Evolutionary conservation across 2,888 invertebrate species (phyloP), one percentile per base, ranked within the genome.

Genomic region (Myopa testacea): DNA sequence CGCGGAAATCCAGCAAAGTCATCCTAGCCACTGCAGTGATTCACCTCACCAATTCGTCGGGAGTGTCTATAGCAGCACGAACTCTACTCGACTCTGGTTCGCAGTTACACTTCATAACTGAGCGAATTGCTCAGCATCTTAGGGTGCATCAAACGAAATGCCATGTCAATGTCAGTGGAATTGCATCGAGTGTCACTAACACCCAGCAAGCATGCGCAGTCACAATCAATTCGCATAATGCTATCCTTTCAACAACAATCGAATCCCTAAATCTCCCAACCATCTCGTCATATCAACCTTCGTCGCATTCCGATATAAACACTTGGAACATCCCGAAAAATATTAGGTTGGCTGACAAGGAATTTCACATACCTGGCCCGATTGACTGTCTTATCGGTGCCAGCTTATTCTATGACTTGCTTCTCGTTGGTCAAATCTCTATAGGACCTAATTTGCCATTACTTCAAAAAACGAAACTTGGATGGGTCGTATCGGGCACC

Each of bases 351-450:
- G 79, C 72, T 7, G 77, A 79, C 34, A 34, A 67, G 37, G 38
- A 1, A 0, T 74, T 77, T 16, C 58, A 78, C 55, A 19, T 60
- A n/a, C 78, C 76, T 34, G 76, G 63, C 7, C 68, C 76, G 3
- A 63, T 68, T 19, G 68, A 68, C 40, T 45, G 12, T 7, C 16
- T 68, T 40, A 68, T 68, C 6, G 37, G 68, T 4, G 68, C 68
- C 55, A 26, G 62, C 62, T 16, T 81, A 50, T 82, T 82, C 70
- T 81, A 78, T 45, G 81, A 82, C 16, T 58, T 82, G 6, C 69
- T 83, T 37, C 79, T 75, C 38, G 81, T 81, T 52, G 81, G 82
- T 16, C 79, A 81, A 78, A 78, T 82, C 62, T 75, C 76, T 12
- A 67, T 82, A 10, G 80, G 65, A 8, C 37, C 75, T 26, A 45